Evolutionary conservation across 2,113 vertebrate species (phyloP).

Genomic region (Nyctibius bracteatus): DNA sequence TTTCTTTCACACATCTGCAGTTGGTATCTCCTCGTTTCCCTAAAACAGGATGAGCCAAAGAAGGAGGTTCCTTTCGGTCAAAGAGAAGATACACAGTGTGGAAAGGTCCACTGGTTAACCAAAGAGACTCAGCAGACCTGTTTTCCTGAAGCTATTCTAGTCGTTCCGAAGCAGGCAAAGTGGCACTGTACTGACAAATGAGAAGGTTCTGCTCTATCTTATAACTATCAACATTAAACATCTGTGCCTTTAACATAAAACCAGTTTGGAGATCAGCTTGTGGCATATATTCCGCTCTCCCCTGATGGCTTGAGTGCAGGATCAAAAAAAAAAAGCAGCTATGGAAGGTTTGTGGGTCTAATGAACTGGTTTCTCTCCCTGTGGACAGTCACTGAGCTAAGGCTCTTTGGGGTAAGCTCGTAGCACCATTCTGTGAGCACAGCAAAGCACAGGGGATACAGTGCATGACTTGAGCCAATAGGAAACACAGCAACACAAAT

Average conservation of each 20-base stretch:
- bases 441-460: neutral
- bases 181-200: neutral
- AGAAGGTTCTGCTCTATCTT: neutral
- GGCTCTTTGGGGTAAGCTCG: neutral
- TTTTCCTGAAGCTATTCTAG: neutral
- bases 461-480: neutral
- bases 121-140: neutral
- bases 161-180: neutral
- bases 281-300: neutral
- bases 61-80: neutral
- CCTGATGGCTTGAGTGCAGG: neutral
- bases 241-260: neutral
- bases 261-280: neutral
- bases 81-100: neutral
- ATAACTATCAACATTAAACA: neutral
- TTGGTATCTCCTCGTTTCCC: neutral
- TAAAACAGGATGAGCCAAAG: neutral
- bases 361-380: neutral
- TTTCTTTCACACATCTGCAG: neutral
- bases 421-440: neutral
- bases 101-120: neutral
- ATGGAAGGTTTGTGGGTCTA: neutral
- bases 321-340: neutral
- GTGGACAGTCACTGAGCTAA: neutral
- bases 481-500: neutral